Percentiles rank a stretch among this genome's conserved stretches.
phyloP scores from a whole-genome alignment of 2,888 invertebrate species.

The Euzetes globulus region DNA sequence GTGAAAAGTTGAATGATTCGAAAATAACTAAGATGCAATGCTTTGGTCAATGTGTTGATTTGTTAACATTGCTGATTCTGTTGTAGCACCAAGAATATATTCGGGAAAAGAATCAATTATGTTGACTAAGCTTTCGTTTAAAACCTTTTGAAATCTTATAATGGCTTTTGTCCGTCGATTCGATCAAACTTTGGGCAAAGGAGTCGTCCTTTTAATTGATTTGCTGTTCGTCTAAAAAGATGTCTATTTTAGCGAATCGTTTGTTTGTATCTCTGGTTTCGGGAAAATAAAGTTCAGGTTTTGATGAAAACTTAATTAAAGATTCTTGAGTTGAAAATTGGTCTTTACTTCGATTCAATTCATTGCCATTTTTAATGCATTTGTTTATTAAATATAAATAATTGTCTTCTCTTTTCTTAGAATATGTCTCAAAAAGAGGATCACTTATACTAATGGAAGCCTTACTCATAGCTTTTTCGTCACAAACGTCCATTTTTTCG shows the following conservation, averaged over 20 bases:
- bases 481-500: too few species aligned
- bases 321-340: background rate
- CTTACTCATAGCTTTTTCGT: background rate
- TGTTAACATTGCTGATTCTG: too few species aligned
- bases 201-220: background rate
- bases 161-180: background rate
- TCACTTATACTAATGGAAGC: background rate
- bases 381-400: background rate
- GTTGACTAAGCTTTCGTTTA: background rate
- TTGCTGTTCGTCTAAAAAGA: conserved; percentile 3
- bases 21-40: too few species aligned
- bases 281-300: background rate
- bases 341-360: background rate
- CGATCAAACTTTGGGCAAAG: conserved; percentile 14
- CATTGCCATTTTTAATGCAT: background rate
- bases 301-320: background rate
- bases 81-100: too few species aligned
- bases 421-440: background rate
- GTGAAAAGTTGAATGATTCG: too few species aligned
- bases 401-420: conserved; percentile 13
- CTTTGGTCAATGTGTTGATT: too few species aligned
- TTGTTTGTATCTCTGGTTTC: background rate
- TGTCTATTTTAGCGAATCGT: background rate
- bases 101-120: too few species aligned
- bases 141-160: background rate